Evolutionary conservation across 1,140 invertebrate species (phyloP).

Genomic region (Heliothis virescens): DNA sequence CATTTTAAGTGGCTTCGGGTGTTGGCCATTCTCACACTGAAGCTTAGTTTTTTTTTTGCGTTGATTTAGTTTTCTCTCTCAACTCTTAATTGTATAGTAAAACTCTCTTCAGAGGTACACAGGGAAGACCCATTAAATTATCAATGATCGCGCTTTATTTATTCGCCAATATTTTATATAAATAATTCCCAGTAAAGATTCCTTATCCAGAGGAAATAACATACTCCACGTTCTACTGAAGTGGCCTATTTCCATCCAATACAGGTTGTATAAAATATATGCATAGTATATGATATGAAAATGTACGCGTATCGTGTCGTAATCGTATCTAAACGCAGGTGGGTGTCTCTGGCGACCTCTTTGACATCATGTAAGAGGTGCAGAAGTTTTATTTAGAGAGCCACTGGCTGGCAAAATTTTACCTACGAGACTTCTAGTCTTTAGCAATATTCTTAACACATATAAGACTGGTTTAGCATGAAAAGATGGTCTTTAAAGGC

Average conservation of each 20-base stretch:
- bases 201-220: conserved; percentile 12
- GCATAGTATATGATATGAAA: conserved; percentile 12
- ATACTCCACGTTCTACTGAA: conserved; percentile 12
- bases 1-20: neutral
- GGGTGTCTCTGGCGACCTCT: conserved; percentile 20
- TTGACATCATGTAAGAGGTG: neutral
- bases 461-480: too few relatives aligned
- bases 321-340: conserved; percentile 14
- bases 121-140: too few relatives aligned
- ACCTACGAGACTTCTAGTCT: too few relatives aligned
- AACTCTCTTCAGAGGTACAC: too few relatives aligned
- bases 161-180: neutral
- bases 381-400: conserved; percentile 1
- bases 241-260: conserved; percentile 24
- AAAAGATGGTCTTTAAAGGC: neutral
- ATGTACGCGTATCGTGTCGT: conserved; percentile 20
- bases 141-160: too few relatives aligned
- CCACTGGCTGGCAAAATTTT: too few relatives aligned
- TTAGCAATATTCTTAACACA: too few relatives aligned
- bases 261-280: conserved; percentile 4
- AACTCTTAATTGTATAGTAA: too few relatives aligned
- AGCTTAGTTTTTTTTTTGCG: neutral
- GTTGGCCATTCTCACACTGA: neutral
- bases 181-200: neutral
- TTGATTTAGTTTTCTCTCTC: neutral